phyloP scores from a whole-genome alignment of 2,888 invertebrate genomes.

The Heliconius ethilla region DNA sequence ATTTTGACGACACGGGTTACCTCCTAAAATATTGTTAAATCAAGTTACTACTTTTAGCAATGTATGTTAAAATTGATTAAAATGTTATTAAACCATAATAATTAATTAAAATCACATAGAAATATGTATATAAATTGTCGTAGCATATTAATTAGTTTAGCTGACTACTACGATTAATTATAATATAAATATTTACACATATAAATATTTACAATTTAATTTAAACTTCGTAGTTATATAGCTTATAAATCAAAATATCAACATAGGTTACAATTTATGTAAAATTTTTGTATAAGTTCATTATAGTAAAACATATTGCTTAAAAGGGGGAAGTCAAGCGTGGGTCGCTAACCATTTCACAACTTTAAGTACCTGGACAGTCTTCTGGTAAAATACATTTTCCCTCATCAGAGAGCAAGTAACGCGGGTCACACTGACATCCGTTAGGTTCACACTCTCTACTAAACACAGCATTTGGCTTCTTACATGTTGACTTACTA shows the following conservation, averaged over 20 bases:
- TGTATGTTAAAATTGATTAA: not conserved
- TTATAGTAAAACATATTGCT: too few relatives aligned
- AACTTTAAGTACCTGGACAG: constrained; percentile 52
- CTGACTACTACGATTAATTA: too few relatives aligned
- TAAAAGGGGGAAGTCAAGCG: too few relatives aligned
- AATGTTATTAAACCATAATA: not conserved
- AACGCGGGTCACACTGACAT: constrained; percentile 54
- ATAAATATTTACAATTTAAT: too few relatives aligned
- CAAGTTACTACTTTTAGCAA: too few relatives aligned
- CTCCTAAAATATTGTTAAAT: constrained; percentile 47
- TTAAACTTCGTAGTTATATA: too few relatives aligned
- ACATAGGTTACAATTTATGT: too few relatives aligned
- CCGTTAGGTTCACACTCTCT: constrained; percentile 45
- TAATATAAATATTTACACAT: too few relatives aligned
- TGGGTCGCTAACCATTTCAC: not conserved
- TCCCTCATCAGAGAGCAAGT: constrained; percentile 47
- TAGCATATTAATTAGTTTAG: too few relatives aligned
- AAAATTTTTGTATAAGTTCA: too few relatives aligned
- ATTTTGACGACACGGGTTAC: constrained; percentile 55
- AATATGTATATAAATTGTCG: too few relatives aligned
- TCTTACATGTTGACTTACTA: constrained; percentile 52
- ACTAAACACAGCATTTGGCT: constrained; percentile 47
- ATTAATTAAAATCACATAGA: not conserved
- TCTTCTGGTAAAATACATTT: constrained; percentile 51
- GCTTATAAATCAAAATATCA: too few relatives aligned